Conservation (phyloP, 2,113 vertebrate species). For the Leucoraja erinaceus region DNA sequence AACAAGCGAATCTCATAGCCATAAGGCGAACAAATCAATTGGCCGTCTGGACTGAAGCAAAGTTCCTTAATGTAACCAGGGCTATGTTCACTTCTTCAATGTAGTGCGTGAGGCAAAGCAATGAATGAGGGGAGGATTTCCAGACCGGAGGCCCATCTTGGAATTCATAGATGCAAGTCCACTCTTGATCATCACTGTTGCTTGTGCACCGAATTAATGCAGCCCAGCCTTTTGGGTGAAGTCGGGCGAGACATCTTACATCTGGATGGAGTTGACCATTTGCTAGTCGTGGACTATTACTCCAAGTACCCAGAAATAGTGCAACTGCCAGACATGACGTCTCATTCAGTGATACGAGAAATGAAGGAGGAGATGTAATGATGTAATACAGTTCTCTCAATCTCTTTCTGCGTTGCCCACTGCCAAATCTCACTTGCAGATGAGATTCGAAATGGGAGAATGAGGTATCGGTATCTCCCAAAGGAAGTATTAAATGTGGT, state of each 20-base stretch:
- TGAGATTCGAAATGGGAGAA: no score
- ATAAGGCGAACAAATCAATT: conserved; percentile 92
- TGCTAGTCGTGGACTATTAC: no score
- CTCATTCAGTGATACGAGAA: no score
- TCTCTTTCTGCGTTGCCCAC: conserved; percentile 86
- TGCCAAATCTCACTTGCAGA: no score
- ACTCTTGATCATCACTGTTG: conserved; percentile 97
- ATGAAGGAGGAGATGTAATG: conserved; percentile 68
- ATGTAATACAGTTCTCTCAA: conserved; percentile 93
- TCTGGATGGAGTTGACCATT: no score
- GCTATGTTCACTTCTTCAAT: conserved; percentile 94
- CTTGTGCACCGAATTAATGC: conserved; percentile 91
- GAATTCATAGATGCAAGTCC: conserved; percentile 98
- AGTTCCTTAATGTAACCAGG: conserved; percentile 96
- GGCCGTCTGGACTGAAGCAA: conserved; percentile 93
- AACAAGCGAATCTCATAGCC: conserved; percentile 91
- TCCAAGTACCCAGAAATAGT: no score
- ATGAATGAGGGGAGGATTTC: conserved; percentile 79
- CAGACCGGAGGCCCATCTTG: conserved; percentile 75
- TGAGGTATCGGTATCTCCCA: no score
- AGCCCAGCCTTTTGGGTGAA: conserved; percentile 96
- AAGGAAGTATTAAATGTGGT: no score
- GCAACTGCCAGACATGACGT: no score
- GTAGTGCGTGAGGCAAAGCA: conserved; percentile 89
- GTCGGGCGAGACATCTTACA: conserved; percentile 39